Evolutionary conservation across 1,140 invertebrate species (phyloP), one percentile per base, ranked within the genome.

Genomic region (Phymorhynchus buccinoides): DNA sequence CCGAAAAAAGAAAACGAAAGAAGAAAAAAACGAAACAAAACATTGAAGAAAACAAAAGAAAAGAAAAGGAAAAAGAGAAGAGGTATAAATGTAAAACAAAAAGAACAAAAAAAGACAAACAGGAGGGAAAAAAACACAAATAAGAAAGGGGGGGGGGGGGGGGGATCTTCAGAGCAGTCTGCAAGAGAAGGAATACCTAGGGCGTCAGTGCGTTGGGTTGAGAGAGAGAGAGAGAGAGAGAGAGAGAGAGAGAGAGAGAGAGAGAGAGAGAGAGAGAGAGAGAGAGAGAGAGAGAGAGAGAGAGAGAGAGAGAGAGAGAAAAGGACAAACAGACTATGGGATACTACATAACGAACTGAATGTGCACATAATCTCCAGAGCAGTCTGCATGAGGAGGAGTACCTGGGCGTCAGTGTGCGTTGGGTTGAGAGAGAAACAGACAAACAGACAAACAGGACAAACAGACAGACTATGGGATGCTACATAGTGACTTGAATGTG

Each of bases 281-380:
- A 32, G 44, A 48, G 44, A 48, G 79, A 48, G 52, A 80, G 44
- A 80, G 52, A 80, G 39, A 44, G 79, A 80, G 44, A 42, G 79
- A 52, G 39, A 80, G 79, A 80, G 39, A 27, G 35, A 32, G 18
- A 77, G 30, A 77, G 35, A 37, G 41, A 37, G 73, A 77, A 27
- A 37, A 16, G 68, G 35, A 12, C 12, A n/a, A 73, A n/a, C 7
- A 9, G 68, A 73, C 9, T 16, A n/a, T 16, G 48, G 22, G 48
- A 52, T 7, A 22, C 7, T 7, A 52, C 9, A 52, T 7, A 52
- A 22, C 7, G 48, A 22, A 52, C 9, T 12, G 48, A 52, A 30
- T 35, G 7, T 84, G 27, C 9, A 1, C 85, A 87, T 80, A 90
- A 89, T 62, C 87, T 90, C 2, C 89, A 90, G 80, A 89, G 88